Base-by-base conservation (phyloP, 1,140 invertebrate genomes). In the Zaprionus lachaisei region DNA sequence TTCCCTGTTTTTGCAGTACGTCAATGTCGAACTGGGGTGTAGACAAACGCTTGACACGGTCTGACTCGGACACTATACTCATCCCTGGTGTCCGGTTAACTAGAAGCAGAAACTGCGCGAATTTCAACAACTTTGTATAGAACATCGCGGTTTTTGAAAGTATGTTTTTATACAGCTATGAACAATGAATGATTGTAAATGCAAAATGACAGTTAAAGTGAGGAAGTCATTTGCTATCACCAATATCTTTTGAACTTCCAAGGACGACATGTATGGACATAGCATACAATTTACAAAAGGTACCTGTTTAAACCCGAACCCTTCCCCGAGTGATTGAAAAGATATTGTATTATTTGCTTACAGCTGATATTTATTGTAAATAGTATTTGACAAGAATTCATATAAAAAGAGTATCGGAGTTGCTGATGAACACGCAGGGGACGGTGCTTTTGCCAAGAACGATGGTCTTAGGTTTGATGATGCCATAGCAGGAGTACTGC, bases 341-440 rank as follows among this genome's bases (percentile, higher is more conserved):
- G 31, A 34, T 34, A 11, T 0, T 34, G 31, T 1, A 11, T 34
- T 4, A 57, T 58, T 38, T 49, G 28, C 47, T 76, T 76, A 82
- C 17, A 15, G 26, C 28, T 54, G 31, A 31, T 72, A 74, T 77
- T 81, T 44, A 60, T 44, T 64, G 6, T 26, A 38, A 56, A 17
- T 17, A 38, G 4, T 38, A 15, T 38, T 38, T 38, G 0, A 38
- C 4, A 15, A 15, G 14, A 5, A 38, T 38, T 5, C 5, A 38
- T 5, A 14, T 38, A 15, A 12, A 38, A 0, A 73, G 22, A 86
- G 44, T 28, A 15, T 80, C 72, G 2, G 83, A 73, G 54, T 83
- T 83, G 60, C 80, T 87, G n/a, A 86, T 86, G 65, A 86, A 69
- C 15, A 87, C 83, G 4, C 83, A 86, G 7, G 83, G 80, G 5